Conservation (phyloP, 1,140 invertebrate species). For the Zeugodacus cucurbitae region DNA sequence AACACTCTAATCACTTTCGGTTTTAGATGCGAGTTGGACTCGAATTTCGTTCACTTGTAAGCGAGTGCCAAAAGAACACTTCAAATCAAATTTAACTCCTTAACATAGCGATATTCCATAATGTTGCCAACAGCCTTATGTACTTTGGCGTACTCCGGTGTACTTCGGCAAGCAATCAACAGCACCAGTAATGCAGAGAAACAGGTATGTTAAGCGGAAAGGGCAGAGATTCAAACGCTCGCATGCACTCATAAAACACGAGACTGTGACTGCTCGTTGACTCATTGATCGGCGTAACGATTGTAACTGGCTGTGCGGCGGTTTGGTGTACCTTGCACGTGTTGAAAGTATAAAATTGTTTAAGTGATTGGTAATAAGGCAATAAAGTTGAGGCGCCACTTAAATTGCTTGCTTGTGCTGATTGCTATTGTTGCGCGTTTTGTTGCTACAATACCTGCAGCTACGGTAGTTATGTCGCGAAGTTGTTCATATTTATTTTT, state of each 20-base stretch:
- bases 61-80: too few relatives aligned
- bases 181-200: neutral
- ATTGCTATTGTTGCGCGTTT: neutral
- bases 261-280: neutral
- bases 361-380: neutral
- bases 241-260: too few relatives aligned
- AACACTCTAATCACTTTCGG: neutral
- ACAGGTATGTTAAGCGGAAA: neutral
- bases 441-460: too few relatives aligned
- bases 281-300: neutral
- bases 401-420: neutral
- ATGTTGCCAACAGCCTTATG: too few relatives aligned
- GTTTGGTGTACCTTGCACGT: neutral
- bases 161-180: too few relatives aligned
- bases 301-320: neutral
- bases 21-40: neutral
- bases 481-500: too few relatives aligned
- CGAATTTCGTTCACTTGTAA: neutral
- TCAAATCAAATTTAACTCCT: too few relatives aligned
- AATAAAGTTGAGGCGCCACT: neutral
- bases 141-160: too few relatives aligned
- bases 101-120: too few relatives aligned
- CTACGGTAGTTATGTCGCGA: too few relatives aligned
- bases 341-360: slow-evolving; percentile 20
- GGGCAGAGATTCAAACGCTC: neutral